Evolutionary conservation across 2,888 invertebrate genomes (phyloP).

Genomic region (Perizoma affinitatum): DNA sequence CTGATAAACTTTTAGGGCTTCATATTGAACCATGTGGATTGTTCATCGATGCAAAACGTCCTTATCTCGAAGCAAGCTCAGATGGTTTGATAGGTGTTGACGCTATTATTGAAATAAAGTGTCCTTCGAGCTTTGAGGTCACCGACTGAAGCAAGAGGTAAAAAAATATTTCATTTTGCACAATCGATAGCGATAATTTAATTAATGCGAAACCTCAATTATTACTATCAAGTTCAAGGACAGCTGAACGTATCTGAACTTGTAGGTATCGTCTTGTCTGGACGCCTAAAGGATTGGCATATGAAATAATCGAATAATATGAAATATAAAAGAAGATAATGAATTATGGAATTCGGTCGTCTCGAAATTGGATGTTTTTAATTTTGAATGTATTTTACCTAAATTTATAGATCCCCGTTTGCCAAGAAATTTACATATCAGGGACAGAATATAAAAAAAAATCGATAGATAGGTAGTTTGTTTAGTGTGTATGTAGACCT

Average conservation of each 20-base stretch:
- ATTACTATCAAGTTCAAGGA: constrained; percentile 18
- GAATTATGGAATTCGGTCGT: constrained; percentile 10
- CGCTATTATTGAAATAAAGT: constrained; percentile 2
- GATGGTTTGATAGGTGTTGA: constrained; percentile 8
- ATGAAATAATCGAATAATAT: constrained; percentile 16
- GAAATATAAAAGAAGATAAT: too few species aligned
- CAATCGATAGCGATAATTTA: constrained; percentile 8
- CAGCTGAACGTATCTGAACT: constrained; percentile 11
- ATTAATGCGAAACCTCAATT: too few species aligned
- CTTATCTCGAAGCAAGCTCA: constrained; percentile 11
- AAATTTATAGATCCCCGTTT: constrained; percentile 14
- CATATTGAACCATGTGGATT: constrained; percentile 1
- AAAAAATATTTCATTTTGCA: background rate
- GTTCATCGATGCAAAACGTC: background rate
- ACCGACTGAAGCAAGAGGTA: background rate
- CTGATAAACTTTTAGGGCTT: background rate
- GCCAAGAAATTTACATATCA: background rate
- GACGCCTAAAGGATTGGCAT: constrained; percentile 14
- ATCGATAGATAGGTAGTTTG: too few species aligned
- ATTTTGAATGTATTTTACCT: constrained; percentile 19
- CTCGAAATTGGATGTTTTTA: constrained; percentile 18
- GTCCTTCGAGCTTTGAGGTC: background rate
- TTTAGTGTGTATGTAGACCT: too few species aligned
- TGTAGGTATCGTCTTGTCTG: constrained; percentile 17
- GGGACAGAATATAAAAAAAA: constrained; percentile 1